Evolutionary conservation across 2,113 vertebrate genomes (phyloP), one percentile per base, ranked within the genome.

Genomic region (Engystomops pustulosus): DNA sequence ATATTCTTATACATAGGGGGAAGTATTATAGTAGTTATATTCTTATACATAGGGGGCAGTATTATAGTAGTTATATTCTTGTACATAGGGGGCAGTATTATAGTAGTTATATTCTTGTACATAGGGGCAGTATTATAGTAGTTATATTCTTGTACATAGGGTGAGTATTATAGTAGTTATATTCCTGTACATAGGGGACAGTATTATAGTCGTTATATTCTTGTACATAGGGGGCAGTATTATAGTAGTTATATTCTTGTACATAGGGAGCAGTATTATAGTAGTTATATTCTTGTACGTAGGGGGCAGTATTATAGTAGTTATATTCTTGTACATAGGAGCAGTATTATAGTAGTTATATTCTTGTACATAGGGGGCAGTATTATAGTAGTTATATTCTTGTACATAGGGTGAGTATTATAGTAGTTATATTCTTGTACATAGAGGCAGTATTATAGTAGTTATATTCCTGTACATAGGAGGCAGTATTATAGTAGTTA

Each of bases 31-130:
- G 53, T 25, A 58, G 53, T 58, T 58, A 58, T 58, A 58, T 58
- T 25, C 51, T 58, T 58, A 23, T 58, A 58, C 23, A n/a, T n/a
- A 58, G 23, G 25, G 53, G 53, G 12, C 7, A 23, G 53, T 58
- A 58, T 58, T 58, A 58, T 58, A 58, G 53, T 58, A 58, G 53
- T 58, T 58, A 25, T 58, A 58, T 58, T 58, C 53, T 58, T 58
- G 53, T 58, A 58, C 8, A n/a, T n/a, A 58, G 23, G n/a, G n/a
- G 12, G 53, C 9, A 58, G 53, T 58, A 58, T 58, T 58, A 58
- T 58, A 58, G 53, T 58, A 58, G 53, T 58, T 58, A 58, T 58
- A 58, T 23, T 58, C 53, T 25, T 58, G 53, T 25, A 58, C 23
- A 58, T 58, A 58, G 53, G 11, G n/a, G n/a, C n/a, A n/a, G n/a